These are phyloP conservation scores for Ciona savignyi DNA, from an alignment of 23 tunicate genomes.

Conservation along the genomic window DNA sequence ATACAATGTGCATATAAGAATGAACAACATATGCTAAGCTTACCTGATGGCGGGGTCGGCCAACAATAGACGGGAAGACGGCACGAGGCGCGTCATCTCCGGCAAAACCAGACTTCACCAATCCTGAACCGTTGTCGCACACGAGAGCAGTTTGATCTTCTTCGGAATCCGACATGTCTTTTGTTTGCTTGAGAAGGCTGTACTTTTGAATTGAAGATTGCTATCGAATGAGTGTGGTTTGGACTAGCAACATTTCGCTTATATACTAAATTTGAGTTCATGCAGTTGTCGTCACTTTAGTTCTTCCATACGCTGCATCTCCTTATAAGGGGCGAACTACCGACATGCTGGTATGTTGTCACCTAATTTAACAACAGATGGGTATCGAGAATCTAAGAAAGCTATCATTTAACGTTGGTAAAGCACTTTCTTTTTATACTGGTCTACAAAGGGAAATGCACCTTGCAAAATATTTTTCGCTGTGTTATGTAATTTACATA, in stretches of 20 bases:
- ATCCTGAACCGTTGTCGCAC: neutral
- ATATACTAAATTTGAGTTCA: neutral
- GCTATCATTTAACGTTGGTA: too few relatives aligned
- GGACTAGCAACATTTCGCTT: neutral
- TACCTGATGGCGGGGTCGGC: neutral
- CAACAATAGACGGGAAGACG: neutral
- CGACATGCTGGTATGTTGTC: too few relatives aligned
- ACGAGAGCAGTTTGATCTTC: neutral
- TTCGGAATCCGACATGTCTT: neutral
- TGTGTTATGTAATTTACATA: too few relatives aligned
- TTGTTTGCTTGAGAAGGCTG: neutral
- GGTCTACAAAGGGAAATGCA: too few relatives aligned
- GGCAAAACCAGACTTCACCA: neutral
- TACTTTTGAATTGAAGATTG: neutral
- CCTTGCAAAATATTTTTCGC: too few relatives aligned
- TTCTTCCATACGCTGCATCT: neutral
- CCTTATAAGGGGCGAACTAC: neutral
- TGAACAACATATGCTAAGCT: too few relatives aligned
- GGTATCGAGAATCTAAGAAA: too few relatives aligned
- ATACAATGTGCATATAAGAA: too few relatives aligned
- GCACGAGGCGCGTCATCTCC: slow-evolving; percentile 1
- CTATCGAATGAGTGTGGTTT: neutral
- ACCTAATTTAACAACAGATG: too few relatives aligned
- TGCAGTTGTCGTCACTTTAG: neutral
- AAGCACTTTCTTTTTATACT: too few relatives aligned